Base-by-base conservation (phyloP, 2,113 vertebrate genomes). In the Todiramphus chloris region DNA sequence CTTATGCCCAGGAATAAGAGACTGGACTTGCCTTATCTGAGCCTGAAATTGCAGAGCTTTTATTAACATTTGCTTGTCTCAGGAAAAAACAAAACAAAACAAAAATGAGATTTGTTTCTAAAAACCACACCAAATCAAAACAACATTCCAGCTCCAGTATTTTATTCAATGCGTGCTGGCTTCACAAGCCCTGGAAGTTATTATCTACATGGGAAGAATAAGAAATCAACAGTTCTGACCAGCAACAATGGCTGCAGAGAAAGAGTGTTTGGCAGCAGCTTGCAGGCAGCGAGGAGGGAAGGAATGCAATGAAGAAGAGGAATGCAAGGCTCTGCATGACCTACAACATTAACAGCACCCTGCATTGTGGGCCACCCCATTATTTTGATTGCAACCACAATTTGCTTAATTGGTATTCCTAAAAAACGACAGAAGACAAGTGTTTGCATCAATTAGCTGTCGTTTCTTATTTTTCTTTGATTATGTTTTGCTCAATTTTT, bases 151-250 rank as follows among this genome's bases (percentile, higher is more conserved):
- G 90, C 77, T 86, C 51, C 74, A 95, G 93, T 35, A 84, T 90
- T 94, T 96, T 92, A 95, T 93, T 96, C 91, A 95, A 72, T 79
- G 91, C 16, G 20, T 77, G 74, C 68, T 89, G 89, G 91, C 91
- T 95, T 94, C 76, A 62, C 77, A 93, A 95, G 91, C 93, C 87
- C 94, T 96, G 96, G 91, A 97, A 95, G 95, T 94, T 97, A 96
- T 96, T 95, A 96, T 97, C 96, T 97, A 93, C 96, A 95, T 93
- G 94, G 86, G 90, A 93, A 97, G 96, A 96, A 94, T 95, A 93
- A 94, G 95, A 97, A 97, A 97, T 96, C 96, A 95, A 96, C 94
- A 96, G 94, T 94, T 93, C 95, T 94, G 95, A 97, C 93, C 95
- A 94, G 93, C 83, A 96, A 96, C 93, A 97, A 95, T 96, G 91